Conservation (phyloP, 2,797 vertebrate species). For the Cyprinodon diabolis region DNA sequence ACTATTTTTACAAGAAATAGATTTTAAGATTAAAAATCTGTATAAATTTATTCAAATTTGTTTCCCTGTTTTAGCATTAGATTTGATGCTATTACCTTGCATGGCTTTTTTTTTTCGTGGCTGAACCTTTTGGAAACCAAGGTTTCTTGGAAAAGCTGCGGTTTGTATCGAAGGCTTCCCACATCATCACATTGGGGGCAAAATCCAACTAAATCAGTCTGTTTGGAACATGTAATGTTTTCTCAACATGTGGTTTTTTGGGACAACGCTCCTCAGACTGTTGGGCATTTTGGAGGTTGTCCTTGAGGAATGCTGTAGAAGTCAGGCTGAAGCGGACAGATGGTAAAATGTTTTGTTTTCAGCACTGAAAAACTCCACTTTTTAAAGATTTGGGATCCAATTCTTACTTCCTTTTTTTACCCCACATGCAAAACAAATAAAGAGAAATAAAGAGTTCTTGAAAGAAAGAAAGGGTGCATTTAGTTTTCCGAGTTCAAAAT, state of each 20-base stretch:
- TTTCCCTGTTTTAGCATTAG: not conserved
- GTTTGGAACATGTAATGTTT: slow-evolving; percentile 57
- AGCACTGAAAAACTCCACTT: slow-evolving; percentile 35
- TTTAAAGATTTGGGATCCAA: slow-evolving; percentile 31
- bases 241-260: slow-evolving; percentile 58
- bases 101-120: slow-evolving; percentile 1
- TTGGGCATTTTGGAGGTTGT: slow-evolving; percentile 42
- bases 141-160: slow-evolving; percentile 60
- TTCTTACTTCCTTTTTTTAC: slow-evolving; percentile 43
- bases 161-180: slow-evolving; percentile 52
- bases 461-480: slow-evolving; percentile 23
- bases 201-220: slow-evolving; percentile 51
- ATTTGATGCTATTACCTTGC: slow-evolving; percentile 4
- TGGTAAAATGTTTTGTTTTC: slow-evolving; percentile 52
- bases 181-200: slow-evolving; percentile 51
- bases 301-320: slow-evolving; percentile 49
- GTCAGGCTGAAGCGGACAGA: slow-evolving; percentile 45
- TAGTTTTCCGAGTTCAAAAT: slow-evolving; percentile 19
- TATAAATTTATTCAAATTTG: not conserved
- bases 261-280: slow-evolving; percentile 47
- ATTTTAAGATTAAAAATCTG: too few species aligned
- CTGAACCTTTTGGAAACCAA: slow-evolving; percentile 44
- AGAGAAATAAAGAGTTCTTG: slow-evolving; percentile 48
- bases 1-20: not conserved
- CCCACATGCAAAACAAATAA: slow-evolving; percentile 46